phyloP scores from a whole-genome alignment of 2,113 vertebrate genomes.

The Mormoops blainvillei region DNA sequence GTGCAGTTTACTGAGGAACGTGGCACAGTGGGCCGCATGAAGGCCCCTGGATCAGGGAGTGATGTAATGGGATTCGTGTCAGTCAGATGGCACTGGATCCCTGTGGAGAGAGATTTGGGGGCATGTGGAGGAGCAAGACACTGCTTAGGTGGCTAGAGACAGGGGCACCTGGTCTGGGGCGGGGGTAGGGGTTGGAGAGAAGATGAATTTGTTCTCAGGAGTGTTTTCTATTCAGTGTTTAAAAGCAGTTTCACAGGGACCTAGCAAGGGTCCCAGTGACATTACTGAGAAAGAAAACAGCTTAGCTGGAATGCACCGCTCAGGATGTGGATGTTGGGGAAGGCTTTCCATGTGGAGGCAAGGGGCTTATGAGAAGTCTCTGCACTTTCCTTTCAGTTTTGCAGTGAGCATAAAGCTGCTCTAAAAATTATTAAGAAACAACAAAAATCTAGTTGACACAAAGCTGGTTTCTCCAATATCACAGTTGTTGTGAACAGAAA shows the following conservation, averaged over 20 bases:
- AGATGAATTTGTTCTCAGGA: neutral
- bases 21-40: rapidly evolving
- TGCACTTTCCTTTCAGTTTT: neutral
- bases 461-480: neutral
- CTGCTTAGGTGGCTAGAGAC: neutral
- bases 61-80: rapidly evolving
- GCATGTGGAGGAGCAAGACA: rapidly evolving
- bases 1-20: neutral
- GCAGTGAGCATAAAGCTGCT: neutral
- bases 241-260: neutral
- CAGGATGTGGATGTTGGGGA: neutral
- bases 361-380: rapidly evolving
- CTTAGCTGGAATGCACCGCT: neutral
- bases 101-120: neutral
- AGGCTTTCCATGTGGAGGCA: neutral
- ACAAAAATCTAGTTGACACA: neutral
- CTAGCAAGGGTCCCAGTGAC: neutral
- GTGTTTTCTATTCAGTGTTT: neutral
- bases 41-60: neutral
- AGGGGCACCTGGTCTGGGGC: neutral
- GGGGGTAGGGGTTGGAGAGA: neutral
- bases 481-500: neutral
- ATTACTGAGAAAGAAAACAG: neutral
- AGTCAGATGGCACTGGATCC: neutral
- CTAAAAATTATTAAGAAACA: neutral